These are phyloP conservation scores for Apoda limacodes DNA, from an alignment of 2,888 invertebrate genomes.

Conservation along the genomic window DNA sequence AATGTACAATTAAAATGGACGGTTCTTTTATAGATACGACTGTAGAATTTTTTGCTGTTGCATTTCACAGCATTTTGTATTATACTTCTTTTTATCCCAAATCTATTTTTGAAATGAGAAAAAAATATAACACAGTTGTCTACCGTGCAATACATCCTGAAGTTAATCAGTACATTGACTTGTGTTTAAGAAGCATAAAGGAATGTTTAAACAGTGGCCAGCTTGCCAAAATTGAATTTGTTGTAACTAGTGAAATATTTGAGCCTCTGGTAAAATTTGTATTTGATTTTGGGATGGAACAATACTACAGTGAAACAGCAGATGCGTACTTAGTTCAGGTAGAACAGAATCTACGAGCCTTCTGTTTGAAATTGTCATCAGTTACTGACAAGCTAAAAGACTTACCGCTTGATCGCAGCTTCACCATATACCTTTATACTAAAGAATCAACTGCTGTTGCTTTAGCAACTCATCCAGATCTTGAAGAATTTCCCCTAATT, in stretches of 20 bases:
- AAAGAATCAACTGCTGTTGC: constrained; percentile 69
- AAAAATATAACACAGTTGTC: constrained; percentile 73
- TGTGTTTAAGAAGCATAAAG: constrained; percentile 59
- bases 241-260: constrained; percentile 41
- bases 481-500: constrained; percentile 53
- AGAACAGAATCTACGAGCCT: constrained; percentile 72
- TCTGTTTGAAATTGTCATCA: constrained; percentile 69
- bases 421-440: constrained; percentile 71
- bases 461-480: constrained; percentile 62
- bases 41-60: constrained; percentile 75
- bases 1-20: constrained; percentile 40
- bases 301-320: constrained; percentile 34
- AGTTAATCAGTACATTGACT: constrained; percentile 71
- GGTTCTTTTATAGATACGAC: constrained; percentile 66
- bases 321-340: constrained; percentile 73
- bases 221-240: constrained; percentile 63
- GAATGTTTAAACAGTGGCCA: constrained; percentile 61
- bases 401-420: constrained; percentile 66
- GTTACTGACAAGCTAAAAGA: constrained; percentile 52
- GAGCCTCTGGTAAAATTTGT: constrained; percentile 38
- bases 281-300: constrained; percentile 41
- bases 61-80: constrained; percentile 73
- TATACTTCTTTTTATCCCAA: constrained; percentile 73
- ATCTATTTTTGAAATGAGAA: constrained; percentile 71
- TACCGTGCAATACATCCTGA: constrained; percentile 74